A percentile compares a stretch with the other conserved stretches of the same genome.
phyloP scores from a whole-genome alignment of 2,113 vertebrate genomes.

The Tyto alba region DNA sequence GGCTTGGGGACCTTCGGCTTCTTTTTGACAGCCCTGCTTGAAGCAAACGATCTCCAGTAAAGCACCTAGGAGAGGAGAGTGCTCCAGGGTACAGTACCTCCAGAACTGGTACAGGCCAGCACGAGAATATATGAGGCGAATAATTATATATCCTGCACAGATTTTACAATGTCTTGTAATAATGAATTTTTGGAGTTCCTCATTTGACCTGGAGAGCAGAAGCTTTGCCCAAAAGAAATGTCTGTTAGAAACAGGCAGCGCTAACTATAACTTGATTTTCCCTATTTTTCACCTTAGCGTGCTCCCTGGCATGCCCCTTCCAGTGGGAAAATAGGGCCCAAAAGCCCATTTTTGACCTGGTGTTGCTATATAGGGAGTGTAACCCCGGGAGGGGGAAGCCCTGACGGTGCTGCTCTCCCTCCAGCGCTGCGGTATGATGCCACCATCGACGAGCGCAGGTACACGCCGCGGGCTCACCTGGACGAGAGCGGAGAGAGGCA shows the following conservation, averaged over 20 bases:
- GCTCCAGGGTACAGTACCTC: accelerated
- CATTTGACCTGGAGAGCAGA: not conserved
- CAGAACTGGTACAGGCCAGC: not conserved
- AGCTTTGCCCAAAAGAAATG: not conserved
- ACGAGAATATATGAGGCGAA: accelerated
- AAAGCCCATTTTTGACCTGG: accelerated
- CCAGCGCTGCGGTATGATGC: conserved; percentile 84
- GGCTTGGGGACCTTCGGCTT: not conserved
- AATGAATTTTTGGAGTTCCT: accelerated
- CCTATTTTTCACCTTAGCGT: accelerated
- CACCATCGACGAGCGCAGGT: conserved; percentile 88
- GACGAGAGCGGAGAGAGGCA: conserved; percentile 75
- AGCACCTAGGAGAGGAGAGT: not conserved
- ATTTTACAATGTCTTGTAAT: accelerated
- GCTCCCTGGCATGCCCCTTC: not conserved
- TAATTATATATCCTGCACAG: accelerated
- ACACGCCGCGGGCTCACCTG: conserved; percentile 85
- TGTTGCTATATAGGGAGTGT: accelerated
- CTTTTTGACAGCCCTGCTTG: not conserved
- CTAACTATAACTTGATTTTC: not conserved
- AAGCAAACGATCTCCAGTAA: not conserved
- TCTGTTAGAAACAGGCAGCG: not conserved
- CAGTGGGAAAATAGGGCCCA: accelerated
- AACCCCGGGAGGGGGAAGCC: not conserved
- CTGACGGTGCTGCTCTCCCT: not conserved